These are phyloP conservation scores for Ctenosaura bakeri DNA, from an alignment of 2,797 vertebrate species.

Conservation along the genomic window DNA sequence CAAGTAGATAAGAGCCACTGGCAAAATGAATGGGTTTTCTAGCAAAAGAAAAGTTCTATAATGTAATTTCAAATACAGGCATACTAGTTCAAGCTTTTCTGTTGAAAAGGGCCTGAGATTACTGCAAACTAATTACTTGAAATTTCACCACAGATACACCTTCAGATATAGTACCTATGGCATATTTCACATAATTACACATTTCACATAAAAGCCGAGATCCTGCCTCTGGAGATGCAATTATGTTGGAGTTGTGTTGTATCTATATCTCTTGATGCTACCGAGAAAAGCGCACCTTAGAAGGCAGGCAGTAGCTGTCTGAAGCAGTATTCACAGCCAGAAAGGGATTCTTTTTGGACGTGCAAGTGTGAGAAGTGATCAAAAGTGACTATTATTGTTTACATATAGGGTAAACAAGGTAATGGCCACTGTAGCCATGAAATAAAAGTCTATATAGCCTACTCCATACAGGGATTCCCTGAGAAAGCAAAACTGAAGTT, in stretches of 20 bases:
- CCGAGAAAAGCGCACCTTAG: too few species aligned
- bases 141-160: neutral
- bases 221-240: too few species aligned
- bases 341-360: too few species aligned
- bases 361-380: neutral
- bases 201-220: neutral
- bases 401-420: neutral
- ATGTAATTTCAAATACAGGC: neutral
- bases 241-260: too few species aligned
- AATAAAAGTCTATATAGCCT: too few species aligned
- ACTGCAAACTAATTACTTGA: neutral
- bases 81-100: neutral
- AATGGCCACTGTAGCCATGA: neutral
- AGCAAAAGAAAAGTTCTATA: neutral
- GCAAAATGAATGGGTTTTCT: neutral
- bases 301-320: too few species aligned
- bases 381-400: neutral
- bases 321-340: neutral
- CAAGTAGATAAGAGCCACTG: neutral
- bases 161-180: neutral
- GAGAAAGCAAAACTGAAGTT: neutral
- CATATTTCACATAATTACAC: too few species aligned
- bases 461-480: neutral
- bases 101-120: neutral
- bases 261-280: too few species aligned